phyloP scores from a whole-genome alignment of 1,140 invertebrate genomes.

The Mercenaria mercenaria region DNA sequence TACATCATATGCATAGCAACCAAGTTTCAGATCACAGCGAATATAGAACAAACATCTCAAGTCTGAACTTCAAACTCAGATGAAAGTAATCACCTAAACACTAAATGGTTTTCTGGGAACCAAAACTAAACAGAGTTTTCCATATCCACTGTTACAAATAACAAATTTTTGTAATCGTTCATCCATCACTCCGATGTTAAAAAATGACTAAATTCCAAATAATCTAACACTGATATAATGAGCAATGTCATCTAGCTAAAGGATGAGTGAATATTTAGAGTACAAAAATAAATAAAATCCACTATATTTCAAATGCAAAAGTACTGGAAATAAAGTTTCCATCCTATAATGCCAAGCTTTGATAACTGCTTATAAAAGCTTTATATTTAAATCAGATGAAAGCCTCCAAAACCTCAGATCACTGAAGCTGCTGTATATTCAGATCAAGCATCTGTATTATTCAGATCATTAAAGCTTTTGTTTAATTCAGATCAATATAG shows the following conservation, averaged over 20 bases:
- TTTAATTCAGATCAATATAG: constrained; percentile 15
- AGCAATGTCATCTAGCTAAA: constrained; percentile 11
- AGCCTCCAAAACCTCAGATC: not conserved
- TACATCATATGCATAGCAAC: no score
- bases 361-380: not conserved
- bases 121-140: no score
- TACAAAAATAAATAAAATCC: constrained; percentile 15
- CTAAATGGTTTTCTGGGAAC: no score
- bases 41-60: no score
- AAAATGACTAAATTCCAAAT: not conserved
- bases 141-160: not conserved
- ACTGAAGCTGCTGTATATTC: not conserved
- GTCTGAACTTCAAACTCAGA: no score
- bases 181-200: not conserved
- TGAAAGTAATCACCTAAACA: no score
- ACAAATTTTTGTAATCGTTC: not conserved
- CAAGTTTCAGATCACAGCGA: no score
- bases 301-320: constrained; percentile 22
- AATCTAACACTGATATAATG: constrained; percentile 11
- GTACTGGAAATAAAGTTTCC: not conserved
- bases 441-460: not conserved
- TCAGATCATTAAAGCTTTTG: constrained; percentile 24
- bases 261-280: not conserved
- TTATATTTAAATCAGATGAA: not conserved
- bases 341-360: not conserved